Conservation (phyloP, 2,888 invertebrate genomes). For the Hyposoter dolosus region DNA sequence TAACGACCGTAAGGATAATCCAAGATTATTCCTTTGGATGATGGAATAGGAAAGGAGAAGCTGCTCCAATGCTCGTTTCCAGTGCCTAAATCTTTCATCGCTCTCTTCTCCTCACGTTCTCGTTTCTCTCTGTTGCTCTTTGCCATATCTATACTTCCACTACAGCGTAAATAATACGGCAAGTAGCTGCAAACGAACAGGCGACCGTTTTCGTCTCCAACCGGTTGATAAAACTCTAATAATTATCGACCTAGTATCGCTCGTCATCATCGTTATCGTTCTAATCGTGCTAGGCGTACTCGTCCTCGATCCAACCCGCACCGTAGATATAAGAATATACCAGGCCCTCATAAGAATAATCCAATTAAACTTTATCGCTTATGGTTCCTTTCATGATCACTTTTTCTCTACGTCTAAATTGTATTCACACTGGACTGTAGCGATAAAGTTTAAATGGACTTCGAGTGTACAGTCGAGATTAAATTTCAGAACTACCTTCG, state of each 20-base stretch:
- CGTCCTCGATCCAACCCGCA: slow-evolving; percentile 9
- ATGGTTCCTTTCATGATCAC: slow-evolving; percentile 12
- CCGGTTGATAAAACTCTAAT: slow-evolving; percentile 34
- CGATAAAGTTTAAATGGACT: slow-evolving; percentile 1
- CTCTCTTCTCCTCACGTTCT: background rate
- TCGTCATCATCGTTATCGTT: slow-evolving; percentile 37
- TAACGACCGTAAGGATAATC: slow-evolving; percentile 51
- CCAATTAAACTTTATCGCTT: slow-evolving; percentile 8
- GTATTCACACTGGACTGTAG: background rate
- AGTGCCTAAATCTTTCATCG: slow-evolving; percentile 23
- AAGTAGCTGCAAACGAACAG: slow-evolving; percentile 10
- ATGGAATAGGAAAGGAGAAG: slow-evolving; percentile 48
- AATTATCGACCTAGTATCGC: slow-evolving; percentile 35
- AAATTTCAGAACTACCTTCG: slow-evolving; percentile 1
- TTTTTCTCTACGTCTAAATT: background rate
- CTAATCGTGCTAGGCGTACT: slow-evolving; percentile 21
- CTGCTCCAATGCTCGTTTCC: slow-evolving; percentile 38
- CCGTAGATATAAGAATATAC: background rate
- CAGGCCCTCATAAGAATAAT: slow-evolving; percentile 30
- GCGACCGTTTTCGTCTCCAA: slow-evolving; percentile 23
- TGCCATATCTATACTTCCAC: background rate
- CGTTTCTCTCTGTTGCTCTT: background rate
- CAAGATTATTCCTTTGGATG: slow-evolving; percentile 54
- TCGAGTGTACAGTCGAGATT: slow-evolving; percentile 18
- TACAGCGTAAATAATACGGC: slow-evolving; percentile 4